Base-by-base conservation (phyloP, 1,140 invertebrate species). In the Leucophenga varia region DNA sequence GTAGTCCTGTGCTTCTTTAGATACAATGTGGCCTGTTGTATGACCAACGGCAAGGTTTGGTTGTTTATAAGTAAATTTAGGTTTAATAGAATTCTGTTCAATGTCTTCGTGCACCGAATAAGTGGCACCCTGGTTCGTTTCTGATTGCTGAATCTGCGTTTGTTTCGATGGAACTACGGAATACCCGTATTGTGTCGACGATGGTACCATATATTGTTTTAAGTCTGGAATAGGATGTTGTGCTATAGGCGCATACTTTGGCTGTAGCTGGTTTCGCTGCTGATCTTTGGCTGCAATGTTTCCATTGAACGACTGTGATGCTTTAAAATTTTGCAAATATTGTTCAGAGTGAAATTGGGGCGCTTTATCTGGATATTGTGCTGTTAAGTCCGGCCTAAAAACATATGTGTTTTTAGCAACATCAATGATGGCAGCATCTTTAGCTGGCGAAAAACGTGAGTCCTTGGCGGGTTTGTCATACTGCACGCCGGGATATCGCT, bases 81-180 rank as follows among this genome's bases (percentile, higher is more conserved):
- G 37, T 30, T 63, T 1, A 35, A 39, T 8, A 10, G 45, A 25
- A 13, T 37, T 49, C 32, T 42, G 19, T 2, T 73, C 70, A 0
- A 53, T 36, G 1, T 73, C 65, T n/a, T 73, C 70, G 32, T 72
- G 52, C 2, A 73, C 70, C 0, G 69, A 57, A 52, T 73, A 73
- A 47, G 12, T 40, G 48, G 0, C 17, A 3, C 41, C 49, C 19
- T 35, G 21, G 1, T 22, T 22, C 12, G 40, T 52, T 12, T 49
- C 44, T 20, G 36, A 35, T n/a, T 50, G 49, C 3, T 46, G 49
- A 3, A 57, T 30, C 7, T 41, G 19, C 6, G 52, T 37, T 38
- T 58, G 43, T 8, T 57, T 47, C 2, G n/a, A 12, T 8, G 54
- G 3, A 13, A 18, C 17, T 9, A 25, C 9, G n/a, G 40, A 22